Evolutionary conservation across 2,113 vertebrate genomes (phyloP).

Genomic region (Sinocyclocheilus grahami): DNA sequence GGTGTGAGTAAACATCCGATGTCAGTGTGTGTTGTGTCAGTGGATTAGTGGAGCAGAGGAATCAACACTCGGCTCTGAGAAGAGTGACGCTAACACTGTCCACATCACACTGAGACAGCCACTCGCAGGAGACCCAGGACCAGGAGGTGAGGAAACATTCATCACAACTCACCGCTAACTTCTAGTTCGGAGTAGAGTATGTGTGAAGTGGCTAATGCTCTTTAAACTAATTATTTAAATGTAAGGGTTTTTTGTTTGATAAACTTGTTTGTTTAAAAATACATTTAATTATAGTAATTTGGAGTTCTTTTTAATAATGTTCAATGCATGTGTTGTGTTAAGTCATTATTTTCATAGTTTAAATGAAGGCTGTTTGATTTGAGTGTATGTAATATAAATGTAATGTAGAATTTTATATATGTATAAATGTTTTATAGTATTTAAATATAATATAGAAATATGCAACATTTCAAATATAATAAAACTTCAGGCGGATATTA

Average conservation of each 20-base stretch:
- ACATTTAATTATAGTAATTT: not conserved
- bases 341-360: not conserved
- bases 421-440: not conserved
- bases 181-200: not conserved
- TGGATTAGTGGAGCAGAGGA: constrained; percentile 53
- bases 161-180: not conserved
- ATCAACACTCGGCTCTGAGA: constrained; percentile 35
- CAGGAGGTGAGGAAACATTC: constrained; percentile 2
- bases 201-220: not conserved
- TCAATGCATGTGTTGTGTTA: not conserved
- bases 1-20: constrained; percentile 28
- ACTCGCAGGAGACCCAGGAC: not conserved
- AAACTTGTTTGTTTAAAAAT: not conserved
- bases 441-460: not conserved
- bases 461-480: no score
- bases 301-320: not conserved
- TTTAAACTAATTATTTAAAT: not conserved
- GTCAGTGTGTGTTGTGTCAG: constrained; percentile 46
- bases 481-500: not conserved
- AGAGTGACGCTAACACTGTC: constrained; percentile 3
- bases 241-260: not conserved
- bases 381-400: not conserved
- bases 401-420: not conserved
- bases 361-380: not conserved
- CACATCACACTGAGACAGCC: constrained; percentile 16